These are phyloP conservation scores for Cnemophilus loriae DNA, from an alignment of 2,113 vertebrate genomes.

Conservation along the genomic window DNA sequence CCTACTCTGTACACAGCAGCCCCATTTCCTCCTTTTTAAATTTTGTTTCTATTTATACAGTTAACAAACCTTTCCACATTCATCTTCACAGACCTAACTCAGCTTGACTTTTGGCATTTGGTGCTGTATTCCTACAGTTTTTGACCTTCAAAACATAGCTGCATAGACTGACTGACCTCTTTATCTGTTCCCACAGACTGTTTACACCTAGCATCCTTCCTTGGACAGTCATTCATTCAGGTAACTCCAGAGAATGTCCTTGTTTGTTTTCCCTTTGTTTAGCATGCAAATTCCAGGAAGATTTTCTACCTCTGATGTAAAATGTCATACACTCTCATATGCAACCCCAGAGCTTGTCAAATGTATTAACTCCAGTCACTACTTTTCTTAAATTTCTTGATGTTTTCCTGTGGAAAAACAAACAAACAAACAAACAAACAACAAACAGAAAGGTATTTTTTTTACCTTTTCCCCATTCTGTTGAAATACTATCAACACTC, in stretches of 20 bases:
- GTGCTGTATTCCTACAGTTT: neutral
- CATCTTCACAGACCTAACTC: conserved; percentile 47
- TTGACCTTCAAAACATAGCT: conserved; percentile 9
- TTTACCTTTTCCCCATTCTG: neutral
- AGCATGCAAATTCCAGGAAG: neutral
- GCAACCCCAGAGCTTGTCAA: neutral
- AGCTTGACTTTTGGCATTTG: conserved; percentile 60
- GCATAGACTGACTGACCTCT: neutral
- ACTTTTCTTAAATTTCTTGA: neutral
- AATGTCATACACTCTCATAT: neutral
- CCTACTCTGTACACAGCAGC: conserved; percentile 25
- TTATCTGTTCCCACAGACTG: conserved; percentile 9
- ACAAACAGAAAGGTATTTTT: neutral
- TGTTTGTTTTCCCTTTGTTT: neutral
- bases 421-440: neutral
- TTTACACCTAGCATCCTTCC: conserved; percentile 27
- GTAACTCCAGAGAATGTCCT: neutral
- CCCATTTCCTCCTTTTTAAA: conserved; percentile 45
- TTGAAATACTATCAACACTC: neutral
- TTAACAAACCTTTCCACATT: neutral
- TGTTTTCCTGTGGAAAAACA: neutral
- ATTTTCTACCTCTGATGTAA: neutral
- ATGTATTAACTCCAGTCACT: neutral
- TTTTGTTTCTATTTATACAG: conserved; percentile 5
- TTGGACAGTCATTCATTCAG: neutral